Conservation (phyloP, 1,140 invertebrate genomes). For the Tetramorium alpestre region DNA sequence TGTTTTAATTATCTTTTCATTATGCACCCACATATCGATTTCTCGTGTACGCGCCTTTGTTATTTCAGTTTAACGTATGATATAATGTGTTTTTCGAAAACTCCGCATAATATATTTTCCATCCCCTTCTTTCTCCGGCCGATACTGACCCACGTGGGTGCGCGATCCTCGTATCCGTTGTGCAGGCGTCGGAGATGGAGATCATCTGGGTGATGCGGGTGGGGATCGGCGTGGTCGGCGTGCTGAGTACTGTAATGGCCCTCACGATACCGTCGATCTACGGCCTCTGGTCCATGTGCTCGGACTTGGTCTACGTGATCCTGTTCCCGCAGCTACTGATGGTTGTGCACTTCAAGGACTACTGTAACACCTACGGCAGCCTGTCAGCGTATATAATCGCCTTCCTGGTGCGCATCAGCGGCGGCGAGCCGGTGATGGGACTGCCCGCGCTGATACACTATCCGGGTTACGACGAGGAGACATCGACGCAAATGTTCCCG, state of each 20-base stretch:
- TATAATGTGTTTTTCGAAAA: neutral
- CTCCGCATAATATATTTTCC: neutral
- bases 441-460: constrained; percentile 94
- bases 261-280: constrained; percentile 98
- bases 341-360: constrained; percentile 97
- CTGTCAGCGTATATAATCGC: constrained; percentile 96
- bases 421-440: constrained; percentile 94
- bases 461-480: constrained; percentile 92
- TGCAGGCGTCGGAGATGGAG: constrained; percentile 96
- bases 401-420: constrained; percentile 93
- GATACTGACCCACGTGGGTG: constrained; percentile 17
- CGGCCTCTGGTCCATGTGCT: constrained; percentile 98
- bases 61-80: neutral
- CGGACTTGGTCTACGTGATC: constrained; percentile 98
- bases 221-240: constrained; percentile 96
- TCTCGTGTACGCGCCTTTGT: neutral
- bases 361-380: constrained; percentile 99
- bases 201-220: constrained; percentile 99
- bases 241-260: constrained; percentile 97
- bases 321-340: constrained; percentile 99
- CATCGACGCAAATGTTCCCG: constrained; percentile 92
- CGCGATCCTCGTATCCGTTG: constrained; percentile 15
- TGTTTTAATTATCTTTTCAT: neutral
- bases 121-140: neutral
- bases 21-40: neutral